Evolutionary conservation across 2,797 vertebrate genomes (phyloP).

Genomic region (Cyprinella venusta): DNA sequence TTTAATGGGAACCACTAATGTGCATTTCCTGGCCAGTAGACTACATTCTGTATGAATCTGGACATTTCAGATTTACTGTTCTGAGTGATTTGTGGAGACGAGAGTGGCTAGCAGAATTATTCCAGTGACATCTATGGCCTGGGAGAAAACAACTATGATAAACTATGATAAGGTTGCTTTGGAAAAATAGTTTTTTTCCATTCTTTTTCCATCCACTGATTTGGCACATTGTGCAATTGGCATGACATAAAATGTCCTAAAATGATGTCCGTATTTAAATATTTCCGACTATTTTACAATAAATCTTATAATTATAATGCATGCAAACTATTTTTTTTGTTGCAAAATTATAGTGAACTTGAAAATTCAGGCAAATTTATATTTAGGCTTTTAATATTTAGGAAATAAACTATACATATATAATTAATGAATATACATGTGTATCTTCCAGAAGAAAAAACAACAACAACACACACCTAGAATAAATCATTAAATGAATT

Average conservation of each 20-base stretch:
- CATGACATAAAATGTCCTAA: background rate
- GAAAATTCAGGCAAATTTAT: too few relatives aligned
- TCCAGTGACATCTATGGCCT: background rate
- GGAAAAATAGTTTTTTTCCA: background rate
- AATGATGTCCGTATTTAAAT: background rate
- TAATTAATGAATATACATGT: background rate
- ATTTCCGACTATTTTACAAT: background rate
- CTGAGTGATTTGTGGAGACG: slow-evolving; percentile 1
- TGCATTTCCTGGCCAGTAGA: slow-evolving; percentile 26
- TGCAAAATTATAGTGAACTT: background rate
- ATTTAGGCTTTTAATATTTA: too few relatives aligned
- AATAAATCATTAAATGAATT: background rate
- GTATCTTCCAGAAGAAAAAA: background rate
- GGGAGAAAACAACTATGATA: slow-evolving; percentile 5
- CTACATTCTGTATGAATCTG: slow-evolving; percentile 1
- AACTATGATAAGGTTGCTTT: background rate
- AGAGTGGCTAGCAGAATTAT: background rate
- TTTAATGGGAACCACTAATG: slow-evolving; percentile 71
- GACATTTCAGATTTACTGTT: background rate
- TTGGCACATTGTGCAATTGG: background rate
- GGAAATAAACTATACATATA: background rate
- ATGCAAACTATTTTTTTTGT: background rate
- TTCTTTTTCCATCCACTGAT: background rate
- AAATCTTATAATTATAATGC: background rate
- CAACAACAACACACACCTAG: background rate